Percentiles rank a stretch among this genome's conserved stretches.
Evolutionary conservation across 2,797 vertebrate genomes (phyloP).

Genomic region (Microctenopoma stevenorrisi): DNA sequence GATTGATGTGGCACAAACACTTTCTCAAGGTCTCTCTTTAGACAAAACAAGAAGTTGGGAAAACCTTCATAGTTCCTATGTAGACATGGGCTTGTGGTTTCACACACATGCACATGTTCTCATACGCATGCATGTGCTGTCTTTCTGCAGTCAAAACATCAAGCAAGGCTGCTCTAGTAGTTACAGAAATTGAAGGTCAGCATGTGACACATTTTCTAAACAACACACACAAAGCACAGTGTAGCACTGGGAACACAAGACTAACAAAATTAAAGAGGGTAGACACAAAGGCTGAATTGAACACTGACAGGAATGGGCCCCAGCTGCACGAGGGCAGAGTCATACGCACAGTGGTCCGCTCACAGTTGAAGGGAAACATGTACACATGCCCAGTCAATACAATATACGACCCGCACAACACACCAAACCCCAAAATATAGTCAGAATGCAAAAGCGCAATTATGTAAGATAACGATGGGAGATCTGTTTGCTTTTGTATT

Average conservation of each 20-base stretch:
- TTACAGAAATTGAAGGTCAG: slow-evolving; percentile 38
- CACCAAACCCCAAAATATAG: neutral
- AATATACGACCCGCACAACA: neutral
- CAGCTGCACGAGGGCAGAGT: slow-evolving; percentile 46
- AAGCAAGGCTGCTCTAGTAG: slow-evolving; percentile 49
- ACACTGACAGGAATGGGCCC: slow-evolving; percentile 24
- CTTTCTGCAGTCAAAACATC: slow-evolving; percentile 66
- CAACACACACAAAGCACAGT: slow-evolving; percentile 30
- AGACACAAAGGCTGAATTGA: slow-evolving; percentile 63
- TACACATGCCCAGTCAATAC: neutral
- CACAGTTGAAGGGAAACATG: slow-evolving; percentile 31
- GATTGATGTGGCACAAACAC: slow-evolving; percentile 55
- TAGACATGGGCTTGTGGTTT: slow-evolving; percentile 42
- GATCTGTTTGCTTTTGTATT: slow-evolving; percentile 6
- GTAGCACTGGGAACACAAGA: slow-evolving; percentile 45
- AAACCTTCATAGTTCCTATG: slow-evolving; percentile 47
- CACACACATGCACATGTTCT: slow-evolving; percentile 40
- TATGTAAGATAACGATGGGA: slow-evolving; percentile 14
- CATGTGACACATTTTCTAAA: slow-evolving; percentile 53
- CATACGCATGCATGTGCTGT: slow-evolving; percentile 27
- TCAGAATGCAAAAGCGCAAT: slow-evolving; percentile 24
- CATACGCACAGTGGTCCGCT: slow-evolving; percentile 22
- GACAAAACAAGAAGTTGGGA: slow-evolving; percentile 73
- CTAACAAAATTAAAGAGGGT: slow-evolving; percentile 60
- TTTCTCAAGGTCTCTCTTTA: slow-evolving; percentile 53